Conservation (phyloP, 2,113 vertebrate genomes). For the Prolemur simus region DNA sequence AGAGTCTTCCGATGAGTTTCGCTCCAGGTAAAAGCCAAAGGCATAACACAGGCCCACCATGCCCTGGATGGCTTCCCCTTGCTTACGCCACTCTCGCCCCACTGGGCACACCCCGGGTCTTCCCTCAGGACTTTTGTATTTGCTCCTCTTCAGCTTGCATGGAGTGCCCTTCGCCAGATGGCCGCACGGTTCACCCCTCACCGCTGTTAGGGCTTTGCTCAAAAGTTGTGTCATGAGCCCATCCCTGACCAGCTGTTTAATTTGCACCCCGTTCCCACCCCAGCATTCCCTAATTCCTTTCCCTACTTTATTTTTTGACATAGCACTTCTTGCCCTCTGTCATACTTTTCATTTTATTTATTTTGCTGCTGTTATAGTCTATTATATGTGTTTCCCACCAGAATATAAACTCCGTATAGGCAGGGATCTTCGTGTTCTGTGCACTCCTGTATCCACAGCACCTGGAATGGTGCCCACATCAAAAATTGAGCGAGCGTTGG, state of each 20-base stretch:
- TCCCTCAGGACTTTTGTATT: neutral
- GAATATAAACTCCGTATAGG: neutral
- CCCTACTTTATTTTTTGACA: neutral
- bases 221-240: neutral
- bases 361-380: neutral
- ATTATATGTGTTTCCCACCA: neutral
- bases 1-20: neutral
- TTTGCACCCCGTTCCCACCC: neutral
- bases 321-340: neutral
- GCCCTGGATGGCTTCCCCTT: neutral
- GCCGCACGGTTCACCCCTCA: neutral
- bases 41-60: neutral
- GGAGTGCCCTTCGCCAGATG: neutral
- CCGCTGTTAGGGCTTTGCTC: neutral
- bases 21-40: neutral
- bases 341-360: neutral
- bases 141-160: neutral
- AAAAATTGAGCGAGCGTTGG: neutral
- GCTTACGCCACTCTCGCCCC: neutral
- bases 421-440: neutral
- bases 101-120: neutral
- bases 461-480: neutral
- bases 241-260: neutral
- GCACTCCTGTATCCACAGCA: neutral
- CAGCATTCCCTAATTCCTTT: neutral